Conservation (phyloP, 2,113 vertebrate species). For the Prunella fulvescens region DNA sequence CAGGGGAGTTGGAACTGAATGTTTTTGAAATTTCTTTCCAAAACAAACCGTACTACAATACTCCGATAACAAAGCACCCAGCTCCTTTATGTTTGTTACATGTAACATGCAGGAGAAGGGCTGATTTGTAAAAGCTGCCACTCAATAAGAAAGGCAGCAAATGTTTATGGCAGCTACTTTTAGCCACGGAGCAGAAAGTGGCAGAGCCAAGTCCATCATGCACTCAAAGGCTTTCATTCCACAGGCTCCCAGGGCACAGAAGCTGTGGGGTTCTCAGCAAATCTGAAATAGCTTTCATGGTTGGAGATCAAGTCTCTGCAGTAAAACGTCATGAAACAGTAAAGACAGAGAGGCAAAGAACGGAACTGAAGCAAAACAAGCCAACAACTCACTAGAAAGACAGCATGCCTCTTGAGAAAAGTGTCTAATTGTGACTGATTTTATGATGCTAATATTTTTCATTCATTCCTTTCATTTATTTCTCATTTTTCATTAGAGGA, state of each 20-base stretch:
- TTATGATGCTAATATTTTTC: background rate
- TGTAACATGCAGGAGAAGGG: background rate
- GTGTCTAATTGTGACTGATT: background rate
- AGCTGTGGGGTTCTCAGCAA: background rate
- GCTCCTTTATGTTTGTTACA: background rate
- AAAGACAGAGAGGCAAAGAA: background rate
- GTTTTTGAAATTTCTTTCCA: background rate
- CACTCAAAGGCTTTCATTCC: background rate
- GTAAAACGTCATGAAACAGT: background rate
- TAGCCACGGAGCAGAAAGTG: background rate
- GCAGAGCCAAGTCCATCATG: background rate
- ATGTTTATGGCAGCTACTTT: background rate
- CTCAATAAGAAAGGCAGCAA: background rate
- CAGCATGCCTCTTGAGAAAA: background rate
- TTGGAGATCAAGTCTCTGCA: background rate
- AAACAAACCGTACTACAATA: background rate
- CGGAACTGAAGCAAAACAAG: background rate
- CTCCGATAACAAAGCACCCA: background rate
- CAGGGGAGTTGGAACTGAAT: background rate
- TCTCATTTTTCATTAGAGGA: background rate
- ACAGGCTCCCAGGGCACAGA: background rate
- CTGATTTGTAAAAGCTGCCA: background rate
- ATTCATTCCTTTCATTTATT: background rate
- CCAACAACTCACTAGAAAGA: background rate
- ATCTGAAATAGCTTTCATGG: constrained; percentile 11